A percentile compares a stretch with the other conserved stretches of the same genome.
These are phyloP conservation scores for Microcebus jonahi DNA, from an alignment of 2,113 vertebrate genomes.

Conservation along the genomic window DNA sequence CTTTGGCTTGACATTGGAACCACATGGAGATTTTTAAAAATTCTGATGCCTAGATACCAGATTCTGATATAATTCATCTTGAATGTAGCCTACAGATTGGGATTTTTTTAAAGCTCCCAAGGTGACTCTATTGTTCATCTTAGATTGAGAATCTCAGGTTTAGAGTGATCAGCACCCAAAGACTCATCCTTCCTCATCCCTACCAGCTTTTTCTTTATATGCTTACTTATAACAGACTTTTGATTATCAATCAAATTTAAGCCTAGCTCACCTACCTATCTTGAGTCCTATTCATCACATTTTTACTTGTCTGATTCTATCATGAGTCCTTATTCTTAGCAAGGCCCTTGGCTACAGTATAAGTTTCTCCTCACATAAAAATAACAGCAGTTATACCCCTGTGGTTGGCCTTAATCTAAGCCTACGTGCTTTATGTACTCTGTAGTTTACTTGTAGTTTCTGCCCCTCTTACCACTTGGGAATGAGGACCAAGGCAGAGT, in stretches of 20 bases:
- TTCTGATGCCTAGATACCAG: neutral
- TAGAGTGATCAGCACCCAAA: neutral
- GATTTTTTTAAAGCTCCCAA: neutral
- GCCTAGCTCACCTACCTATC: neutral
- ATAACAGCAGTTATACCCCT: neutral
- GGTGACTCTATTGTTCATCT: neutral
- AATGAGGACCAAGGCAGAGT: neutral
- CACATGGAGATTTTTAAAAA: neutral
- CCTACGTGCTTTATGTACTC: neutral
- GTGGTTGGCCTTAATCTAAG: neutral
- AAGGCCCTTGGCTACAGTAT: neutral
- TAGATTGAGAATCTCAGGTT: neutral
- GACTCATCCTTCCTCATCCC: fast-evolving
- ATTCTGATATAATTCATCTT: neutral
- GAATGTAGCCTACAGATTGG: neutral
- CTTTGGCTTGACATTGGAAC: neutral
- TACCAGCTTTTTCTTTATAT: neutral
- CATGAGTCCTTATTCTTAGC: neutral
- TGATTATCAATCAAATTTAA: neutral
- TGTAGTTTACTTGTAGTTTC: neutral
- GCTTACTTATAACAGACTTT: neutral
- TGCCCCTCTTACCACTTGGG: neutral
- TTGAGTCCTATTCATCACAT: neutral
- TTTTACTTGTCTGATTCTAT: neutral
- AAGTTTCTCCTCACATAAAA: neutral